phyloP scores from a whole-genome alignment of 2,797 vertebrate species.

The Tinamus major region DNA sequence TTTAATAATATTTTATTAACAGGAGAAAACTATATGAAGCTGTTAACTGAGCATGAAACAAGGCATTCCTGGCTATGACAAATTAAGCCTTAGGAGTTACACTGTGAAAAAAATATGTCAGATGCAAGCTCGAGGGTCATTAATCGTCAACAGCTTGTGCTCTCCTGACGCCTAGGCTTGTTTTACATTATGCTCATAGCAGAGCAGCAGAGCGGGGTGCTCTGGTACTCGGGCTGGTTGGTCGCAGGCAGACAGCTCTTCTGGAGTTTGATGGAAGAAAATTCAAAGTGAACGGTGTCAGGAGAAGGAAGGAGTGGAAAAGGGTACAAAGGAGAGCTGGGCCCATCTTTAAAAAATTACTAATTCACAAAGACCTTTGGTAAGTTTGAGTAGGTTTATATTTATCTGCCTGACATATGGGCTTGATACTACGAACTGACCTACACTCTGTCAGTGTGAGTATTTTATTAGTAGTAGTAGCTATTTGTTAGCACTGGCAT shows the following conservation, averaged over 20 bases:
- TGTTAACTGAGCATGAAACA: background rate
- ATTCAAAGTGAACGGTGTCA: background rate
- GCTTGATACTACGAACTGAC: background rate
- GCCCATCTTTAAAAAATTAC: background rate
- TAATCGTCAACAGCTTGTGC: background rate
- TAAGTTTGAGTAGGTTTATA: conserved; percentile 11
- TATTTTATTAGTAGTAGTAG: conserved; percentile 36
- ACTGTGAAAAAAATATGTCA: background rate
- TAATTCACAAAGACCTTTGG: background rate
- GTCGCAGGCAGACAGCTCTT: background rate
- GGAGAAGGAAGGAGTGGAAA: background rate
- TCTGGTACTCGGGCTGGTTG: background rate
- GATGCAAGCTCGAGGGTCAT: background rate
- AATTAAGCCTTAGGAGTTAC: background rate
- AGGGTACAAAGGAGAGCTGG: background rate
- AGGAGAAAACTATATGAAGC: background rate
- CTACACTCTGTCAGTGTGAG: background rate
- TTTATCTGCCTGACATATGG: conserved; percentile 4
- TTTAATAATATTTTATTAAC: conserved; percentile 11
- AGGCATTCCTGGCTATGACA: background rate
- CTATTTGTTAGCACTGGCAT: conserved; percentile 38
- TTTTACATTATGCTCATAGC: background rate
- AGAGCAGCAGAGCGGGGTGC: background rate
- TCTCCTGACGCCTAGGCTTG: background rate
- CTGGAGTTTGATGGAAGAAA: background rate